Percentiles rank a stretch among this genome's conserved stretches.
These are phyloP conservation scores for Galagoides demidoff DNA, from an alignment of 2,797 vertebrate species.

Conservation along the genomic window DNA sequence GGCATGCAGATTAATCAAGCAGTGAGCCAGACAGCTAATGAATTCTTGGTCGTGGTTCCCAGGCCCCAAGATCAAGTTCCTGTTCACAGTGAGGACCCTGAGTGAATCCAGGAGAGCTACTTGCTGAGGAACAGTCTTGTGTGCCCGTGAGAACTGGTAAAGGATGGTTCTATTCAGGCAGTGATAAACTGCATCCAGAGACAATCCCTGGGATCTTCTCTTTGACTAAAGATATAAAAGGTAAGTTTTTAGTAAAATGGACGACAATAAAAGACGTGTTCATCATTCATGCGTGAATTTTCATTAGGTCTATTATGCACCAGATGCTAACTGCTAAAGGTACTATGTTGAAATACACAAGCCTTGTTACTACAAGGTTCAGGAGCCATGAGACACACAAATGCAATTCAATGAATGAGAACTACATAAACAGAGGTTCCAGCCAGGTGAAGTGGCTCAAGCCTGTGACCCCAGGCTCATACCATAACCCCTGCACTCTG, in stretches of 20 bases:
- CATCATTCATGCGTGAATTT: neutral
- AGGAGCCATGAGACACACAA: neutral
- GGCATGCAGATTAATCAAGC: constrained; percentile 95
- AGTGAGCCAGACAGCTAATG: constrained; percentile 97
- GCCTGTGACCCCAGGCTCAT: neutral
- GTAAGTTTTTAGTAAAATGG: constrained; percentile 12
- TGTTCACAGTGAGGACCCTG: constrained; percentile 96
- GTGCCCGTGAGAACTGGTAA: constrained; percentile 97
- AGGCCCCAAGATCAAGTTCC: constrained; percentile 96
- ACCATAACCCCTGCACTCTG: neutral
- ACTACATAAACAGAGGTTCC: neutral
- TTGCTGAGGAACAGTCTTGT: constrained; percentile 98
- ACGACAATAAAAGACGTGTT: neutral
- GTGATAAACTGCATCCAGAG: constrained; percentile 97
- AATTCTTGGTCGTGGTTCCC: constrained; percentile 99
- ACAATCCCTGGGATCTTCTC: constrained; percentile 96
- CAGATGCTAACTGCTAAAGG: neutral
- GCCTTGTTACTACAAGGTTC: neutral
- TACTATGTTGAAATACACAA: neutral
- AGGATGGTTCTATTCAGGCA: constrained; percentile 98
- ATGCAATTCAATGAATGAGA: neutral
- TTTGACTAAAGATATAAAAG: constrained; percentile 91
- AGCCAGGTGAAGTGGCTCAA: neutral
- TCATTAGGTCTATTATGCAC: neutral
- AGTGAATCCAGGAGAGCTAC: constrained; percentile 96